Base-by-base conservation (phyloP, 2,797 vertebrate genomes). In the Cottoperca gobio region DNA sequence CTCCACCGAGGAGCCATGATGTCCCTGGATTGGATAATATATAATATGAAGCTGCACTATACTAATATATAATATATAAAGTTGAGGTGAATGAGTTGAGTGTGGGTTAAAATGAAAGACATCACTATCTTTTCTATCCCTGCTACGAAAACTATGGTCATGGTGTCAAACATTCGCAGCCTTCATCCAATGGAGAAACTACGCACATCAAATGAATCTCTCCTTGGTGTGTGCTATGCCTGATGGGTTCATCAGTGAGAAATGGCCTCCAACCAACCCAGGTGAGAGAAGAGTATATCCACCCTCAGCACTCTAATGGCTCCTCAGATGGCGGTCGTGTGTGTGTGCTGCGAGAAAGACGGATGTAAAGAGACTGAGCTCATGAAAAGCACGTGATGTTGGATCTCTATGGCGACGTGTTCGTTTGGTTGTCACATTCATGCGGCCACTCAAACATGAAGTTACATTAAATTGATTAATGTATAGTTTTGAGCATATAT, bases 211-310 rank as follows among this genome's bases (percentile, higher is more conserved):
- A 78, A 88, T 83, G 39, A 48, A 78, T 73, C 58, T 82, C 64
- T 78, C 60, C 65, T 80, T 45, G 70, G 68, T 76, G 75, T 70
- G 71, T 19, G 58, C 43, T 17, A 28, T 21, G 82, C 82, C 85
- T 70, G 70, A 61, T 77, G 85, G 82, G 76, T 75, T 89, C 81
- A 83, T 83, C 71, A 60, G 21, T 87, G 84, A 90, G 88, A 48
- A 89, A 89, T 72, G 64, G 81, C 73, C 19, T 62, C 80, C 54
- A 73, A 80, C 63, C 60, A 66, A 76, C 66, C 85, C 85, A 85
- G 75, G 69, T 85, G 83, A 81, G 49, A 61, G 48, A 72, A 80
- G 76, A 73, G 14, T 43, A 52, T 21, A 49, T 73, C 70, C 58
- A 33, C 59, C 10, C 67, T 80, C 75, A 67, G 76, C 74, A 50